phyloP scores from a whole-genome alignment of 2,797 vertebrate genomes.

The Acestrorhynchus altus region DNA sequence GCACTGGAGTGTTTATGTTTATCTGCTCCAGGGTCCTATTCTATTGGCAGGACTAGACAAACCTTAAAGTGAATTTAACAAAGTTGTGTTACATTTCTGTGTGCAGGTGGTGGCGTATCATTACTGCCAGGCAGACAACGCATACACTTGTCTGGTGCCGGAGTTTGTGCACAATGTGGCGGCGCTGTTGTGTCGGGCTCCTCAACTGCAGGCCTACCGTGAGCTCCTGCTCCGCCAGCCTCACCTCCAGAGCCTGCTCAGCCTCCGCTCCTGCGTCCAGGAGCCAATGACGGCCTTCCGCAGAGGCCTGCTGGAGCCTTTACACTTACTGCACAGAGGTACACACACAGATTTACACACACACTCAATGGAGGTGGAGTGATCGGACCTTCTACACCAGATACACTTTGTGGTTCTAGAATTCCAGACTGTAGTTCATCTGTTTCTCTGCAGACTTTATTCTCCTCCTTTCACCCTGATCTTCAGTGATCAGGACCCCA shows the following conservation, averaged over 20 bases:
- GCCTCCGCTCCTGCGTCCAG: slow-evolving; percentile 93
- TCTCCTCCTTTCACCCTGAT: too few species aligned
- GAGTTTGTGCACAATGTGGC: slow-evolving; percentile 97
- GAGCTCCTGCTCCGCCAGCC: slow-evolving; percentile 91
- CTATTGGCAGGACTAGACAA: too few species aligned
- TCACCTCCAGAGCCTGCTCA: slow-evolving; percentile 92
- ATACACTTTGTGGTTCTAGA: too few species aligned
- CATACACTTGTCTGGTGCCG: slow-evolving; percentile 93
- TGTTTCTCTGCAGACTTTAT: too few species aligned
- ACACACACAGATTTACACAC: neutral
- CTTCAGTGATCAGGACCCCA: too few species aligned
- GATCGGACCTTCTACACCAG: too few species aligned
- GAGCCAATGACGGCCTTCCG: slow-evolving; percentile 89
- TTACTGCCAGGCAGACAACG: slow-evolving; percentile 96
- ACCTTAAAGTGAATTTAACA: too few species aligned
- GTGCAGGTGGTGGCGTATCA: slow-evolving; percentile 93
- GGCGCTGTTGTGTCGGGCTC: slow-evolving; percentile 88
- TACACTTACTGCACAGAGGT: slow-evolving; percentile 91
- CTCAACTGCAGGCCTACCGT: slow-evolving; percentile 87
- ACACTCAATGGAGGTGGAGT: neutral
- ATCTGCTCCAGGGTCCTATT: too few species aligned
- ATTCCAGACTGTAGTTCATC: too few species aligned
- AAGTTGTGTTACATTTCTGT: too few species aligned
- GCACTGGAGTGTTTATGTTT: too few species aligned
- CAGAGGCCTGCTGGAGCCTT: slow-evolving; percentile 89